phyloP scores from a whole-genome alignment of 64 coral and sea anemone genomes.

The Actinia tenebrosa region DNA sequence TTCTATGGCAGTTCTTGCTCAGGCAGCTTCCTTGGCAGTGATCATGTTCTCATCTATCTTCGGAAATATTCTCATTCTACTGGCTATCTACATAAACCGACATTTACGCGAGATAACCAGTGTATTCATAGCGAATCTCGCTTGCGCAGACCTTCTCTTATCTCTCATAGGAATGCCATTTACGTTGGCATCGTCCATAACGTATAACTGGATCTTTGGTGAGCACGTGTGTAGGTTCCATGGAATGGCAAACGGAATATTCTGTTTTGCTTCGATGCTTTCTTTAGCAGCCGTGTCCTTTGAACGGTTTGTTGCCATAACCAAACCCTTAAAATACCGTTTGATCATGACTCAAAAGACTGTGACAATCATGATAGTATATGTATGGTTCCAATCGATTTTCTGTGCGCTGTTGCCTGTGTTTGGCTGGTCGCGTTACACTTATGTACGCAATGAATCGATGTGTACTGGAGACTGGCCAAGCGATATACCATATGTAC shows the following conservation, averaged over 20 bases:
- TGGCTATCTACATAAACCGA: slow-evolving; percentile 60
- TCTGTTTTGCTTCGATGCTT: slow-evolving; percentile 79
- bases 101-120: slow-evolving; percentile 65
- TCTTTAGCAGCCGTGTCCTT: slow-evolving; percentile 68
- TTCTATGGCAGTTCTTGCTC: not conserved
- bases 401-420: slow-evolving; percentile 57
- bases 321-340: slow-evolving; percentile 77
- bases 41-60: slow-evolving; percentile 74
- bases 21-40: slow-evolving; percentile 51
- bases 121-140: slow-evolving; percentile 79
- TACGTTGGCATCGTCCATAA: slow-evolving; percentile 66
- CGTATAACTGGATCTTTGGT: slow-evolving; percentile 68
- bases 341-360: slow-evolving; percentile 65
- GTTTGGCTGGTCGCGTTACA: slow-evolving; percentile 77
- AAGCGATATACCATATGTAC: slow-evolving; percentile 46
- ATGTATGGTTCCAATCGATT: slow-evolving; percentile 75
- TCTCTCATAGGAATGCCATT: slow-evolving; percentile 82
- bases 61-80: slow-evolving; percentile 72
- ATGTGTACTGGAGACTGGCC: slow-evolving; percentile 90
- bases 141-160: slow-evolving; percentile 67
- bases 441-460: slow-evolving; percentile 74
- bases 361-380: slow-evolving; percentile 44
- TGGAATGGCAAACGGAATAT: slow-evolving; percentile 68
- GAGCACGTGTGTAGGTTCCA: slow-evolving; percentile 59
- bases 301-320: slow-evolving; percentile 79